A percentile compares a stretch with the other conserved stretches of the same genome.
phyloP scores from a whole-genome alignment of 2,797 vertebrate species.

The Alca torda region DNA sequence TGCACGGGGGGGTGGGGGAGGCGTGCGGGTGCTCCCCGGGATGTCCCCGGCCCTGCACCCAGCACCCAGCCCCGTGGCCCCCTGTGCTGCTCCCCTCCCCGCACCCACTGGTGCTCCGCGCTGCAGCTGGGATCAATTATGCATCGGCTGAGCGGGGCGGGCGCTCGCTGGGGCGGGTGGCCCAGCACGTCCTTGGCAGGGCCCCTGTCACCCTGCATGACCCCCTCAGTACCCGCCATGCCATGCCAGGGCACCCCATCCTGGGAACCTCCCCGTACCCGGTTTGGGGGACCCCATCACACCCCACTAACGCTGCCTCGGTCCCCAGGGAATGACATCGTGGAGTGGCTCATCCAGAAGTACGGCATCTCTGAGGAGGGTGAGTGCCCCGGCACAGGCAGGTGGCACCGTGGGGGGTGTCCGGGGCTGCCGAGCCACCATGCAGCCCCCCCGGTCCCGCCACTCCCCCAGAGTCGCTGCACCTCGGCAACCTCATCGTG shows the following conservation, averaged over 20 bases:
- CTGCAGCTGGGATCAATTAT: slow-evolving; percentile 43
- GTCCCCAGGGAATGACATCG: slow-evolving; percentile 83
- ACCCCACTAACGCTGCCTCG: not conserved
- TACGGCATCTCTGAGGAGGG: slow-evolving; percentile 86
- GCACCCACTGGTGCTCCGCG: not conserved
- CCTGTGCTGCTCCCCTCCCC: not conserved
- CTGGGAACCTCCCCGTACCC: fast-evolving
- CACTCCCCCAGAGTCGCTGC: slow-evolving; percentile 83
- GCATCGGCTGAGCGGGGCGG: not conserved
- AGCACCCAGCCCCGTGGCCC: not conserved
- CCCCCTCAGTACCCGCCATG: not conserved
- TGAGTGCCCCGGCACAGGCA: slow-evolving; percentile 40
- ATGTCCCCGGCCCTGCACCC: not conserved
- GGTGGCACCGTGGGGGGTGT: fast-evolving
- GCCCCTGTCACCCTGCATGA: not conserved
- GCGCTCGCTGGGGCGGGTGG: not conserved
- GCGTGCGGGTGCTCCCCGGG: fast-evolving
- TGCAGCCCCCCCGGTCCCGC: not conserved
- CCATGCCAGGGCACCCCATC: not conserved
- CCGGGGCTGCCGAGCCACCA: fast-evolving
- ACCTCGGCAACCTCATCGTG: slow-evolving; percentile 85
- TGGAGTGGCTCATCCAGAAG: slow-evolving; percentile 89
- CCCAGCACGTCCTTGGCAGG: not conserved
- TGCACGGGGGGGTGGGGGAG: fast-evolving
- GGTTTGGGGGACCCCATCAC: fast-evolving